Evolutionary conservation across 2,888 invertebrate species (phyloP).

Genomic region (Bombyx huttoni): DNA sequence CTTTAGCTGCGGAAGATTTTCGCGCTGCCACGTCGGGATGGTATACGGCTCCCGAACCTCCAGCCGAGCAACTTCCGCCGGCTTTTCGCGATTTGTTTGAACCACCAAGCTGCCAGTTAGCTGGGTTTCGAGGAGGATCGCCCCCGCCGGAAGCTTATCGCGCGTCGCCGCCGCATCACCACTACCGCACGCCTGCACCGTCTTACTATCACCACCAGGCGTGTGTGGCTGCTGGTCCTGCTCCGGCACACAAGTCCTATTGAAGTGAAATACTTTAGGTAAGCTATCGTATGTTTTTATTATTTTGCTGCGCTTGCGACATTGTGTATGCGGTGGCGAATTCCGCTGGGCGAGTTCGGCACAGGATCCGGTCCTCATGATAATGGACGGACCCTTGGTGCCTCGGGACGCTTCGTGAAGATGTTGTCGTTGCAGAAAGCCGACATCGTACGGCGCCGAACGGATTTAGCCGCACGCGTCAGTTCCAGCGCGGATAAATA

Average conservation of each 20-base stretch:
- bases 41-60: conserved; percentile 71
- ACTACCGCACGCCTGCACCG: conserved; percentile 60
- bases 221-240: conserved; percentile 68
- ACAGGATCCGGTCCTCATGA: conserved; percentile 27
- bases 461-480: conserved; percentile 64
- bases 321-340: conserved; percentile 39
- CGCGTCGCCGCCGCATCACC: conserved; percentile 56
- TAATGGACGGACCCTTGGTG: conserved; percentile 26
- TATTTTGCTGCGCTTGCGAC: conserved; percentile 36
- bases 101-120: conserved; percentile 65
- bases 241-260: conserved; percentile 65
- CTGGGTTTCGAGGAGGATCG: conserved; percentile 62
- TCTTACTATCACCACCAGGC: conserved; percentile 74
- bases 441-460: conserved; percentile 61
- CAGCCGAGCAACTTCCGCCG: conserved; percentile 54
- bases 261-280: conserved; percentile 55
- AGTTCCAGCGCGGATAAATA: conserved; percentile 66
- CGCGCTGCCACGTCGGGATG: conserved; percentile 61
- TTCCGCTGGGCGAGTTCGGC: conserved; percentile 45
- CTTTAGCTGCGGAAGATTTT: conserved; percentile 70
- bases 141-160: conserved; percentile 54
- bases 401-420: conserved; percentile 50
- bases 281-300: conserved; percentile 15
- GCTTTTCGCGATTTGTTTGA: conserved; percentile 64
- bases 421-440: conserved; percentile 69